phyloP scores from a whole-genome alignment of 1,140 invertebrate species.

The Bombus turneri region DNA sequence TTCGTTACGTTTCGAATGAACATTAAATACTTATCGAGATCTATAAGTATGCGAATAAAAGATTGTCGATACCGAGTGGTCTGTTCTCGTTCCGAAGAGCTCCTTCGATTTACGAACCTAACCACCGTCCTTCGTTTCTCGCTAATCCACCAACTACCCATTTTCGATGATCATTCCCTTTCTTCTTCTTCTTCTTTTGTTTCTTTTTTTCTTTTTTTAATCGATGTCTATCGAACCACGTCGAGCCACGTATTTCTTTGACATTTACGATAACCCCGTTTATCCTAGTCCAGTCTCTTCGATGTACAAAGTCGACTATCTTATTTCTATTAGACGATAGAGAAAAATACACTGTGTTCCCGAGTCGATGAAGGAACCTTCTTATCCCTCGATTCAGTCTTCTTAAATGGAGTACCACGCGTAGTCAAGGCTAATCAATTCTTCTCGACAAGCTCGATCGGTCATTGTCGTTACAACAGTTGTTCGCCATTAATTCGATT shows the following conservation, averaged over 20 bases:
- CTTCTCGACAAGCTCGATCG: not conserved
- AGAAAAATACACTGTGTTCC: conserved; percentile 13
- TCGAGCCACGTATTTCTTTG: not conserved
- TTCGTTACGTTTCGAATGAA: conserved; percentile 53
- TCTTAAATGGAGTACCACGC: conserved; percentile 34
- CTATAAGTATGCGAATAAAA: conserved; percentile 74
- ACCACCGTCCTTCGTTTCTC: conserved; percentile 57
- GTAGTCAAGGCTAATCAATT: not conserved
- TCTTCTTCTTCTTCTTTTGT: conserved; percentile 9
- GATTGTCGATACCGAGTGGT: conserved; percentile 78
- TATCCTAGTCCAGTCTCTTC: not conserved
- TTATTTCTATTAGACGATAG: conserved; percentile 5
- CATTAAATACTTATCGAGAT: conserved; percentile 72
- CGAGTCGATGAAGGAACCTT: conserved; percentile 6
- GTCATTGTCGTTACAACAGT: not conserved
- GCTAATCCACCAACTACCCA: conserved; percentile 40
- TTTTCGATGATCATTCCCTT: not conserved
- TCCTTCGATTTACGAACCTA: conserved; percentile 64
- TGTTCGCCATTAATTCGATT: not conserved
- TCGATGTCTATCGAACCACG: not conserved
- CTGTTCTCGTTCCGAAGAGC: conserved; percentile 65
- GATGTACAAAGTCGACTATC: not conserved
- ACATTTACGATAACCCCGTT: not conserved
- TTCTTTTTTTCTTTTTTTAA: not conserved
- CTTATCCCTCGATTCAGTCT: conserved; percentile 1